Base-by-base conservation (phyloP, 64 coral and sea anemone genomes). In the Actinia equina region DNA sequence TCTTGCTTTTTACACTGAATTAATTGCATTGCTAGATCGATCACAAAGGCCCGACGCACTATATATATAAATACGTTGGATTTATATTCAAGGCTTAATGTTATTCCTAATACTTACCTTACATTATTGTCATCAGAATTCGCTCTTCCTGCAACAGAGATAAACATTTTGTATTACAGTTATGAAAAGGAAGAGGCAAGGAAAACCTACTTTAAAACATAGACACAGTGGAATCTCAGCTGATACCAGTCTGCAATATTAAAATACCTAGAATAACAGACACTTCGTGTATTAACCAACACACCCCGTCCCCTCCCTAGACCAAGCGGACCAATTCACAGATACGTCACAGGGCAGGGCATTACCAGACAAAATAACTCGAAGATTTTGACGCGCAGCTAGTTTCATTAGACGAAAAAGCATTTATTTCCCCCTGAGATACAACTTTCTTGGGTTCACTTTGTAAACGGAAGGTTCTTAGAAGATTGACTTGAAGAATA, bases 101-200 rank as follows among this genome's bases (percentile, higher is more conserved):
- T 79, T 18, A 16, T 44, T 79, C n/a, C 5, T 81, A 9, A 17
- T 11, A 52, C 55, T 85, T 85, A 85, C 83, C 26, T 85, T 54
- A 85, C 83, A 60, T 12, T 14, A 27, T 63, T 85, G 43, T 85
- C 83, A 25, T 85, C 83, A 20, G 53, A 58, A 30, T 63, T 85
- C 17, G 43, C 83, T 85, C 37, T 54, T 18, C 83, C 83, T 85
- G 59, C 19, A 85, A 61, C 69, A 74, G 69, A 74, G 4, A 74
- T 9, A 74, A 74, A 26, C 23, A 74, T 74, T 74, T 74, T 12
- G 25, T 7, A 25, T 74, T 74, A 74, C 62, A 65, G n/a, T 6
- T 20, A 65, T 14, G n/a, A 74, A 74, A 74, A 30, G 10, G 25
- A 74, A 65, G 62, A 65, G n/a, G 7, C n/a, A 65, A 65, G n/a